These are phyloP conservation scores for Cassiopea xamachana DNA, from an alignment of 30 jellyfish, hydroid and myxozoan genomes.

Conservation along the genomic window DNA sequence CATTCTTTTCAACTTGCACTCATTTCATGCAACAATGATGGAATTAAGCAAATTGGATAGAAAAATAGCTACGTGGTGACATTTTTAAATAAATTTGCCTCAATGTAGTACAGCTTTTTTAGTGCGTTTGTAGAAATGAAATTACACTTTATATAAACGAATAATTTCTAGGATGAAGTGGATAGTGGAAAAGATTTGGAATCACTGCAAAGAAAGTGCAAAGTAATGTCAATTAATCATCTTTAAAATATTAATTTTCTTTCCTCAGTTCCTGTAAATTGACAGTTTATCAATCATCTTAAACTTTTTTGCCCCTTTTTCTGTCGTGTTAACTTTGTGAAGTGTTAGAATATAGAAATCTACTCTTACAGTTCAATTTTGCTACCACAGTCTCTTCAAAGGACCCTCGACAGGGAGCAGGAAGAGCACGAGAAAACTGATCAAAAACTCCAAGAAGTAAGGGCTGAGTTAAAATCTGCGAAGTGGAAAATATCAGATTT, in stretches of 20 bases:
- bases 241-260: not conserved
- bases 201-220: conserved; percentile 52
- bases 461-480: conserved; percentile 42
- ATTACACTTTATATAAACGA: not conserved
- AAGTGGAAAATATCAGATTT: conserved; percentile 49
- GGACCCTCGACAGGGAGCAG: conserved; percentile 37
- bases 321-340: no score
- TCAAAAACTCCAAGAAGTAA: conserved; percentile 29
- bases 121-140: not conserved
- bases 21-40: no score
- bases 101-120: not conserved
- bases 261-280: not conserved
- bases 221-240: not conserved
- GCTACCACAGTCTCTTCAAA: conserved; percentile 31
- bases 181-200: conserved; percentile 51
- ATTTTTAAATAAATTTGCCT: no score
- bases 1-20: no score
- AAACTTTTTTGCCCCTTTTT: no score
- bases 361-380: not conserved
- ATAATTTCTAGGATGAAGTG: conserved; percentile 10
- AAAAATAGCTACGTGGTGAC: not conserved
- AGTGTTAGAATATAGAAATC: not conserved
- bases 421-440: conserved; percentile 43
- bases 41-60: no score
- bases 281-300: no score